A percentile compares a stretch with the other conserved stretches of the same genome.
These are phyloP conservation scores for Bubalus kerabau DNA, from an alignment of 2,113 vertebrate genomes.

Conservation along the genomic window DNA sequence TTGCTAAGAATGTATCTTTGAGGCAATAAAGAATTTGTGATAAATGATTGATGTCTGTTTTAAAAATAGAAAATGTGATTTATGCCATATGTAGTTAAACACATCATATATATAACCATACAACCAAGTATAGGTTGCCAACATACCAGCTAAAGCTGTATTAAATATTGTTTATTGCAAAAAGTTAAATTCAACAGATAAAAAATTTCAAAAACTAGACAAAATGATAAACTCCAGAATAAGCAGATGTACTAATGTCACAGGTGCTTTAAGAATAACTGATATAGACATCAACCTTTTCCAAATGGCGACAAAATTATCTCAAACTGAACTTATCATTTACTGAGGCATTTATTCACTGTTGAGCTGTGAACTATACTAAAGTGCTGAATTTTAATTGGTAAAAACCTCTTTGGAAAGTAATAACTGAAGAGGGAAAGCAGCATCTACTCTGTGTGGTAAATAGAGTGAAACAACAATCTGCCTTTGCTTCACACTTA, in stretches of 20 bases:
- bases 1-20: constrained; percentile 45
- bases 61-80: constrained; percentile 51
- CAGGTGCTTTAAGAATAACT: background rate
- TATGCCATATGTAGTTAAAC: constrained; percentile 44
- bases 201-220: constrained; percentile 2
- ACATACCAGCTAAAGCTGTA: background rate
- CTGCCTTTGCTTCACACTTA: background rate
- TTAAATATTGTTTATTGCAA: background rate
- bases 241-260: background rate
- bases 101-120: constrained; percentile 1
- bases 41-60: constrained; percentile 54
- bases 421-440: background rate
- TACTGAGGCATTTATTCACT: background rate
- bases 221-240: background rate
- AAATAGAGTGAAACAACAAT: background rate
- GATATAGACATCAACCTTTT: background rate
- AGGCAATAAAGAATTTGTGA: constrained; percentile 46
- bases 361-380: background rate
- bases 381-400: background rate
- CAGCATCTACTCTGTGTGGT: background rate
- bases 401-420: background rate
- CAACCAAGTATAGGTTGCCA: background rate
- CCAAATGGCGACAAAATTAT: background rate
- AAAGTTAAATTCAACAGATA: background rate
- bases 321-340: background rate